Conservation (phyloP, 2,113 vertebrate species). For the Cyrtonyx montezumae region DNA sequence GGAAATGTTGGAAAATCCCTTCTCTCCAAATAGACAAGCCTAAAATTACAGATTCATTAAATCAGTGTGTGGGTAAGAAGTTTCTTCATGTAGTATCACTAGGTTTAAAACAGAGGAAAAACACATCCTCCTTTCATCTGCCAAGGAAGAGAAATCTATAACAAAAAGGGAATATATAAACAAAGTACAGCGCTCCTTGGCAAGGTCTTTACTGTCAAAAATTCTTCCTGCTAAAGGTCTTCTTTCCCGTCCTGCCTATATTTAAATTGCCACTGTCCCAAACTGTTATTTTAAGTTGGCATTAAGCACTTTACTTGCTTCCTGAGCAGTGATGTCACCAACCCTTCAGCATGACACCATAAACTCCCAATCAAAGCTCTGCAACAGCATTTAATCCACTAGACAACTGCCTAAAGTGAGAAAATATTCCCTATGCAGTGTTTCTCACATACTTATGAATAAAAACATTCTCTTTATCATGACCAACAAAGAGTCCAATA, state of each 20-base stretch:
- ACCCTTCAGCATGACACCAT: neutral
- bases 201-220: conserved; percentile 28
- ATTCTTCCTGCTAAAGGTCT: neutral
- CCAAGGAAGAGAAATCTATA: conserved; percentile 33
- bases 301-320: conserved; percentile 72
- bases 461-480: neutral
- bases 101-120: conserved; percentile 15
- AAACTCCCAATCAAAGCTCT: conserved; percentile 53
- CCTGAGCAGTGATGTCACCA: conserved; percentile 20
- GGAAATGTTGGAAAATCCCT: conserved; percentile 60
- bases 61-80: neutral
- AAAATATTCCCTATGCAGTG: conserved; percentile 10
- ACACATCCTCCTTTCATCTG: conserved; percentile 20
- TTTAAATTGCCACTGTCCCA: conserved; percentile 39
- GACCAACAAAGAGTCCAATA: neutral
- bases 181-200: conserved; percentile 14
- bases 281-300: conserved; percentile 60
- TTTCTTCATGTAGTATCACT: conserved; percentile 38
- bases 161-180: conserved; percentile 61
- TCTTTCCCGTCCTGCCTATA: neutral
- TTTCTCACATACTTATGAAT: neutral
- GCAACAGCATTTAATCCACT: conserved; percentile 39
- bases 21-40: conserved; percentile 34
- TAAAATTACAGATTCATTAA: conserved; percentile 49
- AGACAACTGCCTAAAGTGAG: conserved; percentile 11